phyloP scores from a whole-genome alignment of 2,797 vertebrate species.

The Nannoperca obscura region DNA sequence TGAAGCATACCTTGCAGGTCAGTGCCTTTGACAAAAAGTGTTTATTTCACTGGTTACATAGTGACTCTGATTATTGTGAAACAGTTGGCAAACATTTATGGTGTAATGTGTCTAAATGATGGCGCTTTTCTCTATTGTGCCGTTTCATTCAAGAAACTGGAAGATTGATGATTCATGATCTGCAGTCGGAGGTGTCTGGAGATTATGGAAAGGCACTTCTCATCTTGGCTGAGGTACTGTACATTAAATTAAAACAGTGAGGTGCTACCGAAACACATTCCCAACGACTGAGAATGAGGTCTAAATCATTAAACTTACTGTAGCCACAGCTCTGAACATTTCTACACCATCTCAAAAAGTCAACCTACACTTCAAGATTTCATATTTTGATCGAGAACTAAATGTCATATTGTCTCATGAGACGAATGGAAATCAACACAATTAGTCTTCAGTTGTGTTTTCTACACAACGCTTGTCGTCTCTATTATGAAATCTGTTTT shows the following conservation, averaged over 20 bases:
- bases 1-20: slow-evolving; percentile 89
- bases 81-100: background rate
- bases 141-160: slow-evolving; percentile 83
- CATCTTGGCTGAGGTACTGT: slow-evolving; percentile 88
- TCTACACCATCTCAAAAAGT: background rate
- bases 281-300: slow-evolving; percentile 8
- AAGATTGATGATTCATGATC: slow-evolving; percentile 81
- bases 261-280: background rate
- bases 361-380: background rate
- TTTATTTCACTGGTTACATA: background rate
- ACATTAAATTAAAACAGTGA: background rate
- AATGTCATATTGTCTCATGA: background rate
- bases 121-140: background rate
- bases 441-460: background rate
- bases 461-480: background rate
- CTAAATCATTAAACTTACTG: background rate
- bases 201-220: slow-evolving; percentile 89
- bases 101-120: background rate
- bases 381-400: background rate
- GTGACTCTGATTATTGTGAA: background rate
- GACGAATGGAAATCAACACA: background rate
- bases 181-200: slow-evolving; percentile 89
- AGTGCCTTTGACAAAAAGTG: slow-evolving; percentile 3
- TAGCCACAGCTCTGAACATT: slow-evolving; percentile 10
- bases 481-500: background rate